phyloP scores from a whole-genome alignment of 2,113 vertebrate genomes.

The Trochalopteron elliotii region DNA sequence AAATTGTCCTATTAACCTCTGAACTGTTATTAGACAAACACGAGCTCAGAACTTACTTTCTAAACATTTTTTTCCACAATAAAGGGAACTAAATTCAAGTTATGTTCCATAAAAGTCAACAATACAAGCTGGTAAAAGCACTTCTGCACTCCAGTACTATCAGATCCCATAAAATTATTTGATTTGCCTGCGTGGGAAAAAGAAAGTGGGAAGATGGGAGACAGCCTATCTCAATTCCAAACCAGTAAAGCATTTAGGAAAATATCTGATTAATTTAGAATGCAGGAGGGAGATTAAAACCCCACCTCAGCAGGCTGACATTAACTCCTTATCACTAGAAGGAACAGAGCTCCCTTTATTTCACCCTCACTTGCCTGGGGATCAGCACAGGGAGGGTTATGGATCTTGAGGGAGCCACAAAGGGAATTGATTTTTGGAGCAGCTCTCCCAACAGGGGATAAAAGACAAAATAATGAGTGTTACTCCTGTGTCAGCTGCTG shows the following conservation, averaged over 20 bases:
- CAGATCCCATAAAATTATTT: not conserved
- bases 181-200: not conserved
- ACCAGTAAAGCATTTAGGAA: slow-evolving; percentile 8
- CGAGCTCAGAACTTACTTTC: not conserved
- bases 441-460: not conserved
- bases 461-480: not conserved
- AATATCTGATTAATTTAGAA: slow-evolving; percentile 28
- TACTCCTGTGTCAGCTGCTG: not conserved
- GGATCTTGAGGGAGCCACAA: not conserved
- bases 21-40: not conserved
- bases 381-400: not conserved
- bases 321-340: not conserved
- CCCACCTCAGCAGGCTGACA: not conserved
- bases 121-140: not conserved
- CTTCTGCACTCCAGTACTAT: not conserved
- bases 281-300: slow-evolving; percentile 9
- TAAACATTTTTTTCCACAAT: not conserved
- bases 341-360: slow-evolving; percentile 1
- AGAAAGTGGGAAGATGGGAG: not conserved
- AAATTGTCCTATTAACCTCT: not conserved
- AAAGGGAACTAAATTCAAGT: not conserved
- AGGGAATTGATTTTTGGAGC: slow-evolving; percentile 15
- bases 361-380: not conserved
- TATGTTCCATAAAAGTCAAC: not conserved
- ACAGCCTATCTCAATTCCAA: not conserved